A percentile compares a stretch with the other conserved stretches of the same genome.
These are phyloP conservation scores for Megaptera novaeangliae DNA, from an alignment of 2,113 vertebrate genomes.

Conservation along the genomic window DNA sequence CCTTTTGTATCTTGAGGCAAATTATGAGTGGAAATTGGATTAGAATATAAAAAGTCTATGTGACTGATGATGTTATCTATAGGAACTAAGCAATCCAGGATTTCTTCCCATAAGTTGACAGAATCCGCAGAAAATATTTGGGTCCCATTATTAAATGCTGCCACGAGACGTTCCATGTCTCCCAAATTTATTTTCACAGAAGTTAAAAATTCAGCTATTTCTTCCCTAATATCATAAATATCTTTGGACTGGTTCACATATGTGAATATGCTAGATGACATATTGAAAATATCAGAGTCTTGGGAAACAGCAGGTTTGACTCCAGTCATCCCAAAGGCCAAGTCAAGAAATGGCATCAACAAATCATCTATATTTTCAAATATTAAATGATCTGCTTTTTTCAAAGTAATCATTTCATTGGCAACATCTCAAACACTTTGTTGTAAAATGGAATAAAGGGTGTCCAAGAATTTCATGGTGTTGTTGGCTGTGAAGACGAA, in stretches of 20 bases:
- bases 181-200: not conserved
- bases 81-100: slow-evolving; percentile 35
- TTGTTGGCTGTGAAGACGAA: not conserved
- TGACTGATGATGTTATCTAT: slow-evolving; percentile 9
- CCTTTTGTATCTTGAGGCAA: not conserved
- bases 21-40: not conserved
- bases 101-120: not conserved
- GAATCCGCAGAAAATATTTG: not conserved
- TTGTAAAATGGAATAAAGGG: not conserved
- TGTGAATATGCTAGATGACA: not conserved
- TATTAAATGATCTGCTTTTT: not conserved
- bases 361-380: not conserved
- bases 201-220: slow-evolving; percentile 41
- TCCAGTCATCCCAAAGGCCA: slow-evolving; percentile 19
- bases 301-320: not conserved
- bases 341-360: slow-evolving; percentile 31
- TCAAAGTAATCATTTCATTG: not conserved
- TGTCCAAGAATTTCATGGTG: not conserved
- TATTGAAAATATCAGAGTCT: not conserved
- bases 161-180: not conserved
- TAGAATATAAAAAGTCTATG: not conserved
- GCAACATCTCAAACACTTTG: not conserved
- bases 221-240: slow-evolving; percentile 26
- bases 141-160: not conserved
- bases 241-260: not conserved